These are phyloP conservation scores for Epirrhoe tristata DNA, from an alignment of 2,888 invertebrate genomes.

Conservation along the genomic window DNA sequence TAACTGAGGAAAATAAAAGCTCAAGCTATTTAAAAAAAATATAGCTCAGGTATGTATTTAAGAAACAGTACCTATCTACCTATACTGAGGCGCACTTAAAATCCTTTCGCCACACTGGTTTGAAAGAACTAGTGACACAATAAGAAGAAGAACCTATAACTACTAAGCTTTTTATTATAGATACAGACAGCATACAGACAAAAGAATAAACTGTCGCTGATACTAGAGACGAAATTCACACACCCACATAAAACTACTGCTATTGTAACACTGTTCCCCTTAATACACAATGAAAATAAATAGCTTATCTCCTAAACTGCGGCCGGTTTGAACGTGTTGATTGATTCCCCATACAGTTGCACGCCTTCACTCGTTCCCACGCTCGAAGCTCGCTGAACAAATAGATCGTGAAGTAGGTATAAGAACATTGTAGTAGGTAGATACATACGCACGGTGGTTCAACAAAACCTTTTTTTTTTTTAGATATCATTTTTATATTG, in stretches of 20 bases:
- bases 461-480: neutral
- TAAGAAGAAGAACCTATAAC: too few species aligned
- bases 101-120: too few species aligned
- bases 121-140: too few species aligned
- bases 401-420: conserved; percentile 11
- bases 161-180: too few species aligned
- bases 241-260: neutral
- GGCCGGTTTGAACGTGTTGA: conserved; percentile 22
- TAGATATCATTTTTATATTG: too few species aligned
- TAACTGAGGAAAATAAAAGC: neutral
- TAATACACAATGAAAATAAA: conserved; percentile 25
- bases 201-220: neutral
- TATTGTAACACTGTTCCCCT: conserved; percentile 12
- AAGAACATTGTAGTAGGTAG: conserved; percentile 4
- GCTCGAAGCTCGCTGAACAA: conserved; percentile 11
- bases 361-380: conserved; percentile 19
- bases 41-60: too few species aligned
- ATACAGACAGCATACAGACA: neutral
- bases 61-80: too few species aligned
- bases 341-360: conserved; percentile 25
- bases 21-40: too few species aligned
- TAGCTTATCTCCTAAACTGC: conserved; percentile 26
- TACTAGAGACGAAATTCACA: neutral
- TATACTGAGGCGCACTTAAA: too few species aligned
- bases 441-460: neutral